Conservation (phyloP, 1,140 invertebrate species). For the Ceratosolen solmsi region DNA sequence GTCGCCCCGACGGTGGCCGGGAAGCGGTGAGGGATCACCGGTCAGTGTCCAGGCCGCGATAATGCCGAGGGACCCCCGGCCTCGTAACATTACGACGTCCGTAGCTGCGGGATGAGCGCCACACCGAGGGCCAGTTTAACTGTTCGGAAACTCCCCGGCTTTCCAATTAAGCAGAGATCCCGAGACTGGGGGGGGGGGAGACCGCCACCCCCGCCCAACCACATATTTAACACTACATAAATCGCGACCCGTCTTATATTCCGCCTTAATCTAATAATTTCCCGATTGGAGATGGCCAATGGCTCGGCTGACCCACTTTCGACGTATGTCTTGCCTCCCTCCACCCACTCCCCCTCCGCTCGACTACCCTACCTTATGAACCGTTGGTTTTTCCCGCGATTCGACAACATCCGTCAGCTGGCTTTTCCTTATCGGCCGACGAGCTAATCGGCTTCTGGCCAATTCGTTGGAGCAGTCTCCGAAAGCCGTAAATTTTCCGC, state of each 20-base stretch:
- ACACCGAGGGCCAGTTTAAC: slow-evolving; percentile 71
- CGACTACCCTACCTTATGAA: background rate
- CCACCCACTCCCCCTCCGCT: too few relatives aligned
- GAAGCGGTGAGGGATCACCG: slow-evolving; percentile 51
- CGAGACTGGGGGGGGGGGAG: slow-evolving; percentile 50
- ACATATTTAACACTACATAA: slow-evolving; percentile 74
- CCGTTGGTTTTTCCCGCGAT: background rate
- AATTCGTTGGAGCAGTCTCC: background rate
- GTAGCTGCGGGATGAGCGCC: slow-evolving; percentile 56
- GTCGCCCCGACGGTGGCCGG: slow-evolving; percentile 50
- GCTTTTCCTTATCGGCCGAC: slow-evolving; percentile 29
- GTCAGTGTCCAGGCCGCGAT: slow-evolving; percentile 58
- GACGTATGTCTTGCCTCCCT: background rate
- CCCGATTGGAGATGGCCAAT: slow-evolving; percentile 51
- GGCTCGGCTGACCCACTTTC: background rate
- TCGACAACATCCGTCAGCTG: slow-evolving; percentile 15
- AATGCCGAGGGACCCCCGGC: slow-evolving; percentile 57
- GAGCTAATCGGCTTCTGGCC: slow-evolving; percentile 19
- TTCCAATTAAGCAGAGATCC: slow-evolving; percentile 73
- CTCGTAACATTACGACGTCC: slow-evolving; percentile 63
- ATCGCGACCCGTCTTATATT: slow-evolving; percentile 63
- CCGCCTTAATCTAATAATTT: slow-evolving; percentile 67
- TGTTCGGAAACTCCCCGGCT: slow-evolving; percentile 73
- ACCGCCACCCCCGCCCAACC: slow-evolving; percentile 56
- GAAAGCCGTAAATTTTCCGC: slow-evolving; percentile 31